Evolutionary conservation across 2,113 vertebrate species (phyloP), one percentile per base, ranked within the genome.

Genomic region (Ophthalmolycus amberensis): DNA sequence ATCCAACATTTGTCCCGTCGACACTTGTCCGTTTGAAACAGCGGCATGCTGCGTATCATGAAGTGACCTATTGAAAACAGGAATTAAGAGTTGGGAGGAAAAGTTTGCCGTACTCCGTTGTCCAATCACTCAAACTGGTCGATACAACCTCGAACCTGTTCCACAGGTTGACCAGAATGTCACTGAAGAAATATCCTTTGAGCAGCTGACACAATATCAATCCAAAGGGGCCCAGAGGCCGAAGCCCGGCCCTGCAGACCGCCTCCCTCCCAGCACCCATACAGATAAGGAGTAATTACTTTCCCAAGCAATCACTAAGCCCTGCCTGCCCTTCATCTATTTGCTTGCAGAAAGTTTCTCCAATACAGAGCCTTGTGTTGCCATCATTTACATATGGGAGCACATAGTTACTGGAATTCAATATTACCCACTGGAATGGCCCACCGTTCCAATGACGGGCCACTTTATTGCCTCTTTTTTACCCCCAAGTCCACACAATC

Each of bases 201-300:
- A 85, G 52, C 8, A n/a, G 62, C 15, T 77, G 82, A 88, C 73
- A 80, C 38, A 75, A 46, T 60, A 76, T 87, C 89, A 89, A 84
- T 88, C 66, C 44, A 34, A 62, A 40, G 44, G 9, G 42, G 7
- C 18, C 46, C 22, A 46, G 42, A 70, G 71, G 66, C 74, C 62
- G 59, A 27, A 63, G 32, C 37, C 54, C 10, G 32, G 71, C 79
- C 68, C 38, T 52, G 59, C 67, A 71, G 32, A 34, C 64, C 68
- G 71, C 66, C 72, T 89, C 34, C 60, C 72, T 89, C 29, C 60
- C 54, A 72, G 58, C 77, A 75, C 70, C 44, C 71, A 84, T 38
- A 12, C 58, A 85, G 93, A 95, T 94, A 94, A 94, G 90, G 60
- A 85, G 77, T 93, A 93, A 95, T 95, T 92, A 88, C 90, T 92